phyloP scores from a whole-genome alignment of 2,113 vertebrate genomes.

The Orthonyx spaldingii region DNA sequence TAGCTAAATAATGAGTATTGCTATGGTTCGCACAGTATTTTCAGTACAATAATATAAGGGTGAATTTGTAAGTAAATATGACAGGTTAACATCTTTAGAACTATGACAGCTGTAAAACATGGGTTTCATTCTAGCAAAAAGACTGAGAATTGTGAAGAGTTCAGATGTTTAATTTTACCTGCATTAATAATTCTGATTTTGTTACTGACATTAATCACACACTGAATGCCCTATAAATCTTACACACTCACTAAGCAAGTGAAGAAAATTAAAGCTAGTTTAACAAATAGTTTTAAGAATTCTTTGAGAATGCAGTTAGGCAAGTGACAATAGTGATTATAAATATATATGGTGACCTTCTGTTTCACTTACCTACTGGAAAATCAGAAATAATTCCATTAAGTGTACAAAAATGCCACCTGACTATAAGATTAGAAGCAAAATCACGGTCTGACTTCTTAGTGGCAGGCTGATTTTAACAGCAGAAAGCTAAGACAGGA shows the following conservation, averaged over 20 bases:
- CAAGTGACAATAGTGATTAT: background rate
- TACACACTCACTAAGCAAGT: background rate
- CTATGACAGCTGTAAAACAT: background rate
- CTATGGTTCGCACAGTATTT: background rate
- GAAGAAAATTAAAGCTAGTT: background rate
- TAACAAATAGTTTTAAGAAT: background rate
- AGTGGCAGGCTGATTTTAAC: background rate
- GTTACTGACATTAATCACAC: background rate
- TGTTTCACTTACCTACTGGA: background rate
- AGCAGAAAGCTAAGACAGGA: background rate
- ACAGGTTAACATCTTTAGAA: background rate
- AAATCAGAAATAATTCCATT: background rate
- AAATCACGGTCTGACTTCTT: background rate
- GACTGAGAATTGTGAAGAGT: background rate
- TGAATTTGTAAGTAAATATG: background rate
- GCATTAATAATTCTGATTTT: background rate
- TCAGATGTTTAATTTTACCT: background rate
- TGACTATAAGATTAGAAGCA: background rate
- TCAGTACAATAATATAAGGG: background rate
- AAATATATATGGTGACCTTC: background rate
- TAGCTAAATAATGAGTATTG: background rate
- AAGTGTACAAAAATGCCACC: background rate
- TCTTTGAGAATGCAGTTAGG: background rate
- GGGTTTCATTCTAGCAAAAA: background rate
- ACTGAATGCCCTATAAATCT: background rate